Evolutionary conservation across 2,888 invertebrate genomes (phyloP), one percentile per base, ranked within the genome.

Genomic region (Brachyptera putata): DNA sequence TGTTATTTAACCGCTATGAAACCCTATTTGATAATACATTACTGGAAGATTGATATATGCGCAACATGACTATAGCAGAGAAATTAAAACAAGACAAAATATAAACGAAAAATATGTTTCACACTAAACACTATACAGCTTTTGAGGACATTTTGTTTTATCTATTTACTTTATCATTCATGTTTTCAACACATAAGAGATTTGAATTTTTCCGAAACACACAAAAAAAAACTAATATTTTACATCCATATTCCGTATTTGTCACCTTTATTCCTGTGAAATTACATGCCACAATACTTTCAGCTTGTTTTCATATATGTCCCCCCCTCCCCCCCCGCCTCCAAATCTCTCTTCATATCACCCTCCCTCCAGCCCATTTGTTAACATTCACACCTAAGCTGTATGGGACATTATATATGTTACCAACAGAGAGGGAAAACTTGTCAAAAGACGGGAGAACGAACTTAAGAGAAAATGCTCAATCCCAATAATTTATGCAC

Each of bases 401-500:
- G 24, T 43, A 43, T 11, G 18, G 4, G 43, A 43, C 21, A 43
- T 53, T 21, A 53, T 53, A 53, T 53, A 34, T 53, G 18, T 30
- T 16, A 50, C 26, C 26, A 9, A 24, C 46, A 21, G n/a, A 22
- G 22, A 46, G 46, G 48, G 60, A 60, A 48, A 37, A 41, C 60
- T 60, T 56, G 56, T 55, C 30, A 41, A 24, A 58, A 49, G 14
- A 3, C 34, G 50, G n/a, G n/a, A 49, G 57, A 41, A 48, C 56
- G 26, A 34, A 26, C 46, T n/a, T 46, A 57, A 39, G 30, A 57
- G 50, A 37, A n/a, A n/a, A n/a, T n/a, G n/a, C n/a, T n/a, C n/a
- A n/a, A 49, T 39, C 50, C 21, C 53, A 53, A 62, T 60, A 62
- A 62, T 62, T 62, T 62, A 59, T 62, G 53, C 53, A 53, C 18